Conservation (phyloP, 2,888 invertebrate genomes). For the Lamellibrachia columna region DNA sequence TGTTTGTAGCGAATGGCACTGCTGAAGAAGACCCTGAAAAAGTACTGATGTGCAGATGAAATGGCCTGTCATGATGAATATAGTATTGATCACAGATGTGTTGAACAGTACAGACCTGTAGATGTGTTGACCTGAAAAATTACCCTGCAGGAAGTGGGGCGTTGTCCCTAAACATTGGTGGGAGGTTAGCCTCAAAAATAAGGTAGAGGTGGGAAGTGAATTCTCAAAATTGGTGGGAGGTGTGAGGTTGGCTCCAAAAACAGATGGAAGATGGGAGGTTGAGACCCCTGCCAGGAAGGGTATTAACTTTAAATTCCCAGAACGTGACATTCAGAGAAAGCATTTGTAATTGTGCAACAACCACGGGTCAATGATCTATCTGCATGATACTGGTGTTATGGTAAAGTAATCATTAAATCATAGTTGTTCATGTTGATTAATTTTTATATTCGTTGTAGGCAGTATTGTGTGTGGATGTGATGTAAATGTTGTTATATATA, state of each 20-base stretch:
- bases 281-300: background rate
- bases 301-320: background rate
- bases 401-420: background rate
- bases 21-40: slow-evolving; percentile 41
- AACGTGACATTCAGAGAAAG: background rate
- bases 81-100: background rate
- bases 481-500: background rate
- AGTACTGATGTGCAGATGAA: slow-evolving; percentile 29
- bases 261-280: too few species aligned
- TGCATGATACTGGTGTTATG: background rate
- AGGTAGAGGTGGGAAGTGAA: too few species aligned
- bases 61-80: background rate
- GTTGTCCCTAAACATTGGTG: too few species aligned
- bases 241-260: too few species aligned
- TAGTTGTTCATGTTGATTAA: background rate
- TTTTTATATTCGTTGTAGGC: background rate
- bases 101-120: background rate
- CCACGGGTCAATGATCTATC: background rate
- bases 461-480: background rate
- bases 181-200: too few species aligned
- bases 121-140: background rate
- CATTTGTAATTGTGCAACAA: background rate
- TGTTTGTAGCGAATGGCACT: slow-evolving; percentile 39
- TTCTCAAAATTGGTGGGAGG: too few species aligned
- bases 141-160: background rate